Evolutionary conservation across 2,888 invertebrate genomes (phyloP), one percentile per base, ranked within the genome.

Genomic region (Phrixothrix hirtus): DNA sequence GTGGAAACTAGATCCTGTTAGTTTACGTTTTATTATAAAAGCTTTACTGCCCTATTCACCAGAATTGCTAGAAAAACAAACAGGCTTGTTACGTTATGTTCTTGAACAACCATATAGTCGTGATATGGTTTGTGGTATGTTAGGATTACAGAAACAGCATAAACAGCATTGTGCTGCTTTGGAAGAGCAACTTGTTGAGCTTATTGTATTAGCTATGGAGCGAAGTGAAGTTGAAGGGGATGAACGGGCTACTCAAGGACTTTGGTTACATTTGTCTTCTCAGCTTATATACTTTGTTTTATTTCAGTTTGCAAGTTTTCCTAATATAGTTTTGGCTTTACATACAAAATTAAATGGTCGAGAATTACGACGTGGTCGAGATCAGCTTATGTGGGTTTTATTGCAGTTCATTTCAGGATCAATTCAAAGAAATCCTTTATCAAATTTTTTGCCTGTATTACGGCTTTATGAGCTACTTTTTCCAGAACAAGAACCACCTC

Each of bases 341-440:
- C 91, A 94, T 72, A 89, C 90, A 50, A 92, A 74, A 55, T 51
- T 72, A 12, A 69, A 69, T 57, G 47, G 55, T 1, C 81, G 88
- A 60, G 92, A 93, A 68, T 79, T 95, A 70, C 83, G 89, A 53
- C 91, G 92, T 74, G 95, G 96, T 0, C 81, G 98, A 36, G 97
- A 97, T 76, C 95, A 98, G 67, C 78, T 99, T n/a, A 98, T 99
- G 97, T 98, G 98, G 97, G 91, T 95, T 12, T 78, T 98, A 11
- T 78, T 99, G 31, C 98, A 99, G 77, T 97, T 95, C 69, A 93
- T 98, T 64, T 96, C 97, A 0, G 96, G 96, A 37, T 95, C 94
- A 69, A 95, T 95, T 66, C 94, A 95, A 73, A 87, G 95, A 63
- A 95, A 95, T 77, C 92, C 95, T 0, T 85, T 89, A 73, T 86